phyloP scores from a whole-genome alignment of 2,797 vertebrate species.

The Gila robusta region DNA sequence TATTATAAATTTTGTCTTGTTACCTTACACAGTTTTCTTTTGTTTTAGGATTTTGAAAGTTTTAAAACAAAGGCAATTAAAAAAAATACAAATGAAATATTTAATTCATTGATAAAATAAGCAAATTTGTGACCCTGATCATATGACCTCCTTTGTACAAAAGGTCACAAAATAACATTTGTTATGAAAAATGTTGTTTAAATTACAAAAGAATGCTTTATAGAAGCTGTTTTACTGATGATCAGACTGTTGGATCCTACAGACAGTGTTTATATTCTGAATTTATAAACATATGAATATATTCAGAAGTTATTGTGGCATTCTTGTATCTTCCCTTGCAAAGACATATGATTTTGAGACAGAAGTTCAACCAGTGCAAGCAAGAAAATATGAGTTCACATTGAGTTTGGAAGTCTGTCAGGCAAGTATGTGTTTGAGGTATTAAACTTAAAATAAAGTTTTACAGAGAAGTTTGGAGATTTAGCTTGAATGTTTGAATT shows the following conservation, averaged over 20 bases:
- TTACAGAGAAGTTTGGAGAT: not conserved
- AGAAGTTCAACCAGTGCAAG: not conserved
- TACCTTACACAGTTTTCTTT: not conserved
- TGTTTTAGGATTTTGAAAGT: not conserved
- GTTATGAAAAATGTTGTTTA: not conserved
- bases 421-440: not conserved
- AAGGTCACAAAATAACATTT: not conserved
- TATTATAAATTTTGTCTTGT: too few relatives aligned
- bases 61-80: not conserved
- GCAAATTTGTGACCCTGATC: not conserved
- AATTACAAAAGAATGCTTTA: not conserved
- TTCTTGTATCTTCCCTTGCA: not conserved
- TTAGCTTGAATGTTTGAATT: not conserved
- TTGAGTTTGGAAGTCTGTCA: not conserved
- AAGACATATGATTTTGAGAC: not conserved
- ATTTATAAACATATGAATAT: not conserved
- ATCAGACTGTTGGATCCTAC: not conserved
- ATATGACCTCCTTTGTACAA: too few relatives aligned
- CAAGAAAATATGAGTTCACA: not conserved
- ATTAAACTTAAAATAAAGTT: not conserved
- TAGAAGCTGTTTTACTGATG: not conserved
- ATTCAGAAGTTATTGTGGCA: not conserved
- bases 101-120: not conserved
- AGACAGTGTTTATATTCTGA: not conserved
- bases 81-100: not conserved